Evolutionary conservation across 2,113 vertebrate species (phyloP).

Genomic region (Salvelinus fontinalis): DNA sequence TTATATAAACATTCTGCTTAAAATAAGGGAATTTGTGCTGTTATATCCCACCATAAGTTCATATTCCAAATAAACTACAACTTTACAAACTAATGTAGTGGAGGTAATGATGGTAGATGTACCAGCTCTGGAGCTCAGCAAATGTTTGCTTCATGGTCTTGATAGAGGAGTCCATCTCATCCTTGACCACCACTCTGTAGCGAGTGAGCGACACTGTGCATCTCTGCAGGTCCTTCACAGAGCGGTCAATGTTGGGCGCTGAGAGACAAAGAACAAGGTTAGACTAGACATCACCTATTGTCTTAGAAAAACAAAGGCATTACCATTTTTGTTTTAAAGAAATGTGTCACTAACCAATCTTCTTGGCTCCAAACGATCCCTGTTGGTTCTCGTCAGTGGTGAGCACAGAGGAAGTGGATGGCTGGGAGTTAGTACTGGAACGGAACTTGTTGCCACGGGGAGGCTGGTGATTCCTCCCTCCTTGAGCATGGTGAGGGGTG

Average conservation of each 20-base stretch:
- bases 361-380: slow-evolving; percentile 75
- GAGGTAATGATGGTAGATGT: slow-evolving; percentile 26
- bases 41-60: neutral
- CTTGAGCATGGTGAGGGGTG: slow-evolving; percentile 47
- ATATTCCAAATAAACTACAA: neutral
- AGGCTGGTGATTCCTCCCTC: slow-evolving; percentile 58
- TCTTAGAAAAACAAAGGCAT: neutral
- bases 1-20: slow-evolving; percentile 1
- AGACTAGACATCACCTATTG: neutral
- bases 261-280: slow-evolving; percentile 5
- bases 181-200: slow-evolving; percentile 92
- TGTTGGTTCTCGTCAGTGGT: slow-evolving; percentile 64
- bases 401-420: slow-evolving; percentile 37
- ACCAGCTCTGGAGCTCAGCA: slow-evolving; percentile 92
- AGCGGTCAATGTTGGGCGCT: slow-evolving; percentile 93
- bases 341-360: slow-evolving; percentile 75
- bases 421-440: slow-evolving; percentile 65
- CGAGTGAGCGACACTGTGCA: slow-evolving; percentile 91
- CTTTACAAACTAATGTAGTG: neutral
- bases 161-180: slow-evolving; percentile 94
- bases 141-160: slow-evolving; percentile 95
- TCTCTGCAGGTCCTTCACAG: slow-evolving; percentile 93
- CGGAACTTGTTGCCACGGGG: slow-evolving; percentile 73
- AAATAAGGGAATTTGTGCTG: neutral
- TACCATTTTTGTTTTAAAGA: neutral